Percentiles rank a stretch among this genome's conserved stretches.
Conservation (phyloP, 2,888 invertebrate genomes). For the Cheilosia scutellata region DNA sequence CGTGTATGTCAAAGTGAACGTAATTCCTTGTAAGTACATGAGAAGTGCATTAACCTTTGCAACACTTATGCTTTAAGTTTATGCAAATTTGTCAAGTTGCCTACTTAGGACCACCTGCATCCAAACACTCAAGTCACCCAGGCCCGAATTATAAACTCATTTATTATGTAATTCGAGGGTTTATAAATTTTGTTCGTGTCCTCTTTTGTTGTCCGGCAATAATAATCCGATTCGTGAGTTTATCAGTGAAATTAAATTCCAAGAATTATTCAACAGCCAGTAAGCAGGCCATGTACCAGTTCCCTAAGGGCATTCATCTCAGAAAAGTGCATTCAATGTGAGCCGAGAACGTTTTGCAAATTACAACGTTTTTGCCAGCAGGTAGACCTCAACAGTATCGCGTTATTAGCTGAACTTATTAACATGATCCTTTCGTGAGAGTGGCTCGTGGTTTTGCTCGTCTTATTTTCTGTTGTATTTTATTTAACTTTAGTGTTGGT, state of each 20-base stretch:
- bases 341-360: neutral
- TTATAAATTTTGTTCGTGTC: neutral
- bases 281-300: constrained; percentile 56
- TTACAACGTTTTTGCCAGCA: constrained; percentile 1
- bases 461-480: neutral
- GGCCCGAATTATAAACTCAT: constrained; percentile 4
- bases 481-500: neutral
- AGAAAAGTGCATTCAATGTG: constrained; percentile 17
- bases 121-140: neutral
- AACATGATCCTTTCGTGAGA: constrained; percentile 32
- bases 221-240: constrained; percentile 11
- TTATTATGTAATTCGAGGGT: constrained; percentile 19
- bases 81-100: constrained; percentile 13
- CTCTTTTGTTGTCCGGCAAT: neutral
- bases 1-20: neutral
- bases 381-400: neutral
- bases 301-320: constrained; percentile 58
- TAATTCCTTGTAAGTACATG: neutral
- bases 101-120: constrained; percentile 20
- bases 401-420: constrained; percentile 56
- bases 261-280: constrained; percentile 40
- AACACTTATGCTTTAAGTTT: neutral
- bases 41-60: constrained; percentile 20
- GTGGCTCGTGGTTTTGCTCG: neutral
- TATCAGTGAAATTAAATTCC: constrained; percentile 59